Conservation (phyloP, 2,888 invertebrate genomes). For the Calliphora vomitoria region DNA sequence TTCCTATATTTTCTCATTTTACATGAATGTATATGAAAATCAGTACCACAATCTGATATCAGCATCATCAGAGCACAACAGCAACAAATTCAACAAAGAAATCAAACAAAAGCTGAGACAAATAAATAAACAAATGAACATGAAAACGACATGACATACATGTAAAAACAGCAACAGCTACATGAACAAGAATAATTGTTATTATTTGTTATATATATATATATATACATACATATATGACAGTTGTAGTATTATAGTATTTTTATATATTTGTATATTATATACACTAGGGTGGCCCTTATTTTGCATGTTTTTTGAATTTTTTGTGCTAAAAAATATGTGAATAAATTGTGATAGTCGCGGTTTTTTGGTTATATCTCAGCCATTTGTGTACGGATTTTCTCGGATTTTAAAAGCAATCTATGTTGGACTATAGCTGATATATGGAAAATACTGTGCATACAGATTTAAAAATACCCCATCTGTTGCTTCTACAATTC, state of each 20-base stretch:
- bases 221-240: neutral
- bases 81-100: constrained; percentile 22
- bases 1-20: too few relatives aligned
- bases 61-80: constrained; percentile 8
- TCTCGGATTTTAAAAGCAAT: too few relatives aligned
- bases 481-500: too few relatives aligned
- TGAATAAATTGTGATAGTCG: too few relatives aligned
- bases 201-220: neutral
- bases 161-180: neutral
- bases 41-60: neutral
- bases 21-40: too few relatives aligned
- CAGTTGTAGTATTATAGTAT: neutral
- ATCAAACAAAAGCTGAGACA: constrained; percentile 53
- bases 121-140: constrained; percentile 61
- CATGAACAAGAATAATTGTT: neutral
- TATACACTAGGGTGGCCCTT: neutral
- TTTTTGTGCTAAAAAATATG: too few relatives aligned
- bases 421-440: too few relatives aligned
- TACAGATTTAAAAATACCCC: too few relatives aligned
- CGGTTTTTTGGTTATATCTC: too few relatives aligned
- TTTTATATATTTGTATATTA: neutral
- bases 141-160: constrained; percentile 42
- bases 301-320: too few relatives aligned
- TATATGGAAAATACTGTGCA: too few relatives aligned
- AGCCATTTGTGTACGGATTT: too few relatives aligned